phyloP scores from a whole-genome alignment of 2,113 vertebrate species.

The Tricholaema leucomelas region DNA sequence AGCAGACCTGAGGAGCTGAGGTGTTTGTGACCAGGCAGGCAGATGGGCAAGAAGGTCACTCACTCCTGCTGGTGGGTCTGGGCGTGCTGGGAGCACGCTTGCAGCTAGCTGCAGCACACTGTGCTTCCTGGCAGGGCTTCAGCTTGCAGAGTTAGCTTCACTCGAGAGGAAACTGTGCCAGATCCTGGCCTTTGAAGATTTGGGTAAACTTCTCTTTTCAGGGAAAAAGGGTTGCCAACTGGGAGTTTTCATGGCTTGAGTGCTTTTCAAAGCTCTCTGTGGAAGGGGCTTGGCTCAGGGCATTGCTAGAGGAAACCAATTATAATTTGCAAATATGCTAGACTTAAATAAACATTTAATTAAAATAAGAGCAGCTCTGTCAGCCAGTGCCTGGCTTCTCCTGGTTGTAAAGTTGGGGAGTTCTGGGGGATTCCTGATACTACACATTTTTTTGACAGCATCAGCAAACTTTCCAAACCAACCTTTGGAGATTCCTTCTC shows the following conservation, averaged over 20 bases:
- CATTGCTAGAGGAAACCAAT: slow-evolving; percentile 61
- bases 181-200: slow-evolving; percentile 58
- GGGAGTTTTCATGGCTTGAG: slow-evolving; percentile 28
- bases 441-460: slow-evolving; percentile 15
- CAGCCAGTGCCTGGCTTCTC: slow-evolving; percentile 35
- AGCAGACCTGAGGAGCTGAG: accelerated
- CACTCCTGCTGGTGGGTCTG: accelerated
- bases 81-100: accelerated
- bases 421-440: slow-evolving; percentile 61
- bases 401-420: slow-evolving; percentile 17
- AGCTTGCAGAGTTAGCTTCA: background rate
- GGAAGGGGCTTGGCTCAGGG: slow-evolving; percentile 48
- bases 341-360: slow-evolving; percentile 68
- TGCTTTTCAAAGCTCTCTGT: slow-evolving; percentile 60
- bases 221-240: slow-evolving; percentile 27
- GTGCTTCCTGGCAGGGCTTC: background rate
- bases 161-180: background rate
- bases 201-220: slow-evolving; percentile 34
- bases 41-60: background rate
- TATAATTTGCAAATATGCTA: slow-evolving; percentile 65
- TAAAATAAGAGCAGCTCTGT: slow-evolving; percentile 49
- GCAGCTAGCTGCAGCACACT: background rate
- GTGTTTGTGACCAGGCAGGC: accelerated
- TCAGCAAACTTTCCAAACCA: slow-evolving; percentile 54
- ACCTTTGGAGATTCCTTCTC: slow-evolving; percentile 16